These are phyloP conservation scores for Augiades crinisus DNA, from an alignment of 2,888 invertebrate species.

Conservation along the genomic window DNA sequence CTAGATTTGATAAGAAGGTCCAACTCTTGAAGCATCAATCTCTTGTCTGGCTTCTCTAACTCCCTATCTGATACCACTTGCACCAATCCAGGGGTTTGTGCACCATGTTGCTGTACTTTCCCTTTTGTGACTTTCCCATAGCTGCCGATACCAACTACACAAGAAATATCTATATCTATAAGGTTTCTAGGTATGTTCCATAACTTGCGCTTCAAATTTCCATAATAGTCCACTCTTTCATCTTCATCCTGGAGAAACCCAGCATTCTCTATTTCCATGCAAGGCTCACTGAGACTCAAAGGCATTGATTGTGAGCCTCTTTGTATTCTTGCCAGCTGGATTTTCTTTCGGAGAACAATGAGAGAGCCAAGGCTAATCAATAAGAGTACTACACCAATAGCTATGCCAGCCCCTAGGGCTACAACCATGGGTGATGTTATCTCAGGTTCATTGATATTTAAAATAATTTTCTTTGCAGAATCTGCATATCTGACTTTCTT, in stretches of 20 bases:
- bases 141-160: slow-evolving; percentile 86
- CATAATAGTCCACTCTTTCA: slow-evolving; percentile 85
- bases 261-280: slow-evolving; percentile 90
- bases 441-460: slow-evolving; percentile 75
- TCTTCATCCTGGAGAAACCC: slow-evolving; percentile 89
- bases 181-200: slow-evolving; percentile 87
- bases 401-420: slow-evolving; percentile 81
- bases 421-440: slow-evolving; percentile 74
- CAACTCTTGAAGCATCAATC: slow-evolving; percentile 84
- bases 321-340: slow-evolving; percentile 69
- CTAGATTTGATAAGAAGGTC: slow-evolving; percentile 86
- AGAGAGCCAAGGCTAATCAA: slow-evolving; percentile 83
- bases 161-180: slow-evolving; percentile 86
- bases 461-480: slow-evolving; percentile 74
- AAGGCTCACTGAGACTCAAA: slow-evolving; percentile 88
- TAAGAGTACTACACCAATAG: slow-evolving; percentile 87
- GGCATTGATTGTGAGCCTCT: slow-evolving; percentile 80
- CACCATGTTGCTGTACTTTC: slow-evolving; percentile 83
- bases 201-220: slow-evolving; percentile 87
- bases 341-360: slow-evolving; percentile 78
- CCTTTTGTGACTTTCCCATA: slow-evolving; percentile 90
- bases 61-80: slow-evolving; percentile 84
- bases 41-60: slow-evolving; percentile 75
- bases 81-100: slow-evolving; percentile 77
- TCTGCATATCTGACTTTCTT: slow-evolving; percentile 85